phyloP scores from a whole-genome alignment of 2,113 vertebrate species.

The Pseudorectes ferrugineus region DNA sequence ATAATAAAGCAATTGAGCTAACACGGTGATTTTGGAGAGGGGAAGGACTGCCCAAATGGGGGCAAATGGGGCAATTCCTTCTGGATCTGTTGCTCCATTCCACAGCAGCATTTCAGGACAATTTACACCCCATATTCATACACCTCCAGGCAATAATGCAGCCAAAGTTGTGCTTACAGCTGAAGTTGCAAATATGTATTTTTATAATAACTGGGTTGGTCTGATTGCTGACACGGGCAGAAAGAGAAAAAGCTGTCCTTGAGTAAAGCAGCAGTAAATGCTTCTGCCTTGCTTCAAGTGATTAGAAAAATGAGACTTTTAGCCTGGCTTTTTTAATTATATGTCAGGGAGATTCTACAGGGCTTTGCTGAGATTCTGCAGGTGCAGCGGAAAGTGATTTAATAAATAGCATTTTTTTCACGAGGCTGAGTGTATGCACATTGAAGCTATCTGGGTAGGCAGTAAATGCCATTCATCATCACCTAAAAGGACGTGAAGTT shows the following conservation, averaged over 20 bases:
- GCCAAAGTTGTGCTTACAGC: background rate
- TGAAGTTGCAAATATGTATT: background rate
- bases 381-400: constrained; percentile 55
- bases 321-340: constrained; percentile 48
- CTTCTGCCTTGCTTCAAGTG: constrained; percentile 48
- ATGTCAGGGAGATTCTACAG: constrained; percentile 35
- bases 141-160: background rate
- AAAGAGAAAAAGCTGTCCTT: constrained; percentile 44
- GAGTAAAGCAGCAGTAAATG: constrained; percentile 44
- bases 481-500: background rate
- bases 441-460: constrained; percentile 16
- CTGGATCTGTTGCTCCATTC: background rate
- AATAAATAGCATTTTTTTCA: constrained; percentile 52
- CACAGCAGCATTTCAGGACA: background rate
- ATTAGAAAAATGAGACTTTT: constrained; percentile 63
- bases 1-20: background rate
- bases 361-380: constrained; percentile 48
- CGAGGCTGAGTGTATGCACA: background rate
- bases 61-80: background rate
- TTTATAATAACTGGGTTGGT: background rate
- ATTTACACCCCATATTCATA: background rate
- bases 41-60: background rate
- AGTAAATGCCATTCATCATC: constrained; percentile 56
- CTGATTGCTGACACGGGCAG: constrained; percentile 43
- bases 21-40: background rate